Evolutionary conservation across 2,797 vertebrate species (phyloP), one percentile per base, ranked within the genome.

Genomic region (Spinibarbus caldwelli): DNA sequence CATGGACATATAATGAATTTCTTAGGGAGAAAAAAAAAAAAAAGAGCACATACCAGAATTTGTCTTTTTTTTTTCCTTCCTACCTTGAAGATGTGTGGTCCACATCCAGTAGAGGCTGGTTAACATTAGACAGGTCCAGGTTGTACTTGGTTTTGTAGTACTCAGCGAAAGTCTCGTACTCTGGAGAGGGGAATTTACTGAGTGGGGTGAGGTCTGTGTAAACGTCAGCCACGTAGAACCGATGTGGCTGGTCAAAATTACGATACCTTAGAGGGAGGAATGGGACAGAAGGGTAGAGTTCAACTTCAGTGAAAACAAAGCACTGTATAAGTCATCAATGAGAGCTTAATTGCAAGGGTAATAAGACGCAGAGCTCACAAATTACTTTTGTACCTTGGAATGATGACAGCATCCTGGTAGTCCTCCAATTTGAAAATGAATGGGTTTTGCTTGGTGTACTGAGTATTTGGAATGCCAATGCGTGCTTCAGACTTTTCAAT

Each of bases 101-200:
- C 85, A 99, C 98, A 89, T 99, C 98, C 94, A 99, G 95, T 82
- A 99, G 95, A 0, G 98, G 98, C 95, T 99, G 98, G 96, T 98
- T 99, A 89, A 99, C 96, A 94, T 99, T 99, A 91, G 98, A 99
- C 93, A 99, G 94, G 92, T 99, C 98, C 94, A 99, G 96, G 94
- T 99, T 99, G 94, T 99, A 99, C 92, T 99, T 99, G 70, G 98
- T 99, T 96, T 99, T 99, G 94, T 99, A 99, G 93, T 99, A 99
- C 92, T 99, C 98, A 11, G 98, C 98, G 88, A 99, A 99, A 0
- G 98, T 99, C 95, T 99, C 97, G 66, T 99, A 99, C 93, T 99
- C 98, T 1, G 97, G 98, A 68, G 98, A 99, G 57, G 98, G 98
- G 91, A 99, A 99, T 96, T 98, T 99, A 92, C 98, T 99, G 92